Evolutionary conservation across 1,140 invertebrate genomes (phyloP), one percentile per base, ranked within the genome.

Genomic region (Marisa cornuarietis): DNA sequence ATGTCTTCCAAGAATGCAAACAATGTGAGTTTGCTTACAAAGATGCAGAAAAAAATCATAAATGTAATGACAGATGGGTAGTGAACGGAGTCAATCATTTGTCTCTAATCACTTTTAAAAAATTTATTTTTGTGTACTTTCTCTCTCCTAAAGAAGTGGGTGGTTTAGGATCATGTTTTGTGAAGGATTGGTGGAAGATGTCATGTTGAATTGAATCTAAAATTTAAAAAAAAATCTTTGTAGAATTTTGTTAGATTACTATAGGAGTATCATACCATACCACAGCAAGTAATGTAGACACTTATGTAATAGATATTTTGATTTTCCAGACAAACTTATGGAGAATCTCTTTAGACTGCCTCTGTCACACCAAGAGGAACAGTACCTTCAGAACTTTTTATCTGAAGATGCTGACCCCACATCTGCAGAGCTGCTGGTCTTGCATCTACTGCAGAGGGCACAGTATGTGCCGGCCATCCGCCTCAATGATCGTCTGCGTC

Each of bases 341-440:
- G 87, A 91, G 13, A 89, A 93, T n/a, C 88, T 94, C 68, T 85
- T 94, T 16, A 91, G 93, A 81, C 84, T 94, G 54, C 91, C 92
- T 9, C 83, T 94, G 26, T 91, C 91, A 31, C 74, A 87, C 0
- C 87, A 91, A 42, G 94, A 94, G 83, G 93, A 94, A 81, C 88
- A 92, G 18, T 89, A 90, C 24, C 92, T 94, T 54, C 86, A 93
- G 0, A 87, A 90, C 8, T 94, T 93, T 81, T 85, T 94, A 4
- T 89, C 92, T 74, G 85, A 90, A 10, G 92, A 91, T 66, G 85
- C 90, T 22, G 92, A 92, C 71, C 86, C 90, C 1, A 88, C 92
- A 66, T 90, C 91, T 0, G 90, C 90, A 62, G 92, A 92, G 81
- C 81, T 92, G 31, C 87, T 92, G n/a, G 88, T 93, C n/a, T 87